These are phyloP conservation scores for Lottia gigantea DNA, from an alignment of 2,888 invertebrate genomes.

Conservation along the genomic window DNA sequence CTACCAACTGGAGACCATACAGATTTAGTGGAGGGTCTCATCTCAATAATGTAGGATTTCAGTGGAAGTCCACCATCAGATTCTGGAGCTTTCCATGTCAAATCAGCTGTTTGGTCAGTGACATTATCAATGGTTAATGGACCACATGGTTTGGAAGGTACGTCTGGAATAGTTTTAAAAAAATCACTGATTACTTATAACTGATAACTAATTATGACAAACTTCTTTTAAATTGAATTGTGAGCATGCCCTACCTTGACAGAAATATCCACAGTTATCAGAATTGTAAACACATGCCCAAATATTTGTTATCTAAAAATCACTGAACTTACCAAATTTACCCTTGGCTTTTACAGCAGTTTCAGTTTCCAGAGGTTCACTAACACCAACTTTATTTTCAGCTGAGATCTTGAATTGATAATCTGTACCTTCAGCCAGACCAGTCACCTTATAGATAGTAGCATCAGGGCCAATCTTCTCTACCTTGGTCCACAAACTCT, in stretches of 20 bases:
- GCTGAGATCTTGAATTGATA: constrained; percentile 57
- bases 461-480: constrained; percentile 21
- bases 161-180: constrained; percentile 71
- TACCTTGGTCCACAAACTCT: constrained; percentile 25
- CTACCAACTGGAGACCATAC: constrained; percentile 83
- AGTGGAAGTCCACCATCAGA: constrained; percentile 93
- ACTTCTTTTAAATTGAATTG: too few relatives aligned
- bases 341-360: constrained; percentile 75
- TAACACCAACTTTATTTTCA: constrained; percentile 82
- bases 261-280: not conserved
- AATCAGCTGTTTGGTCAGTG: constrained; percentile 90
- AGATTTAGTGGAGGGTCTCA: constrained; percentile 91
- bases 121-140: constrained; percentile 90
- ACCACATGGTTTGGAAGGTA: constrained; percentile 89
- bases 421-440: constrained; percentile 37
- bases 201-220: too few relatives aligned
- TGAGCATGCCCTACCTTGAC: too few relatives aligned
- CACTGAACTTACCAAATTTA: constrained; percentile 34
- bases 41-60: constrained; percentile 82
- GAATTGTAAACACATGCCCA: not conserved
- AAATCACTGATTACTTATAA: not conserved
- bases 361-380: constrained; percentile 76
- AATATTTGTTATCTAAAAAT: not conserved
- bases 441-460: constrained; percentile 25
- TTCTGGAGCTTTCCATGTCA: constrained; percentile 95